These are phyloP conservation scores for Petrocephalus schoutedeni DNA, from an alignment of 2,797 vertebrate species.

Conservation along the genomic window DNA sequence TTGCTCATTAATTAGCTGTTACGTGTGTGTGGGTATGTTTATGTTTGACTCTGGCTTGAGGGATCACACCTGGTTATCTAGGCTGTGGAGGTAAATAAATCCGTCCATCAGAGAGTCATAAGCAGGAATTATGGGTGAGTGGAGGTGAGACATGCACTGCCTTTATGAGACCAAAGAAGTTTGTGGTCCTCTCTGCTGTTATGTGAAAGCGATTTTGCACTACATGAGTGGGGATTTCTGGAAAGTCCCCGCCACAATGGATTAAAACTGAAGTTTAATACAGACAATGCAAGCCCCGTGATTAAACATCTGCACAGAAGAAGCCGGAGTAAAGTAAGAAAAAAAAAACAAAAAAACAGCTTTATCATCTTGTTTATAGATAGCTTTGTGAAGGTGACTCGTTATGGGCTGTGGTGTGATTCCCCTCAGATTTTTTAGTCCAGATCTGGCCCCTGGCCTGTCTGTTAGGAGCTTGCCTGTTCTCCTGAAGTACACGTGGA, in stretches of 20 bases:
- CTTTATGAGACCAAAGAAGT: not conserved
- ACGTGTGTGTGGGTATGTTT: not conserved
- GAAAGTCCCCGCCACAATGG: not conserved
- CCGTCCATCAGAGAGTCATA: not conserved
- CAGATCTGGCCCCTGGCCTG: not conserved
- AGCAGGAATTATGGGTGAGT: not conserved
- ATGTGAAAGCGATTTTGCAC: not conserved
- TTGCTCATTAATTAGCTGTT: conserved; percentile 17
- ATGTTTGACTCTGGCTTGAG: not conserved
- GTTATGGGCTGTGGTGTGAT: not conserved
- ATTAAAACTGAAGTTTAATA: not conserved
- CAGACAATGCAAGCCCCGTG: not conserved
- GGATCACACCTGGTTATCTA: not conserved
- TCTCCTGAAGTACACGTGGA: not conserved
- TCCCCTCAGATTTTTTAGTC: not conserved
- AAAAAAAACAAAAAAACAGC: not conserved
- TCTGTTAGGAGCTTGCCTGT: not conserved
- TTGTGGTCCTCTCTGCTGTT: not conserved
- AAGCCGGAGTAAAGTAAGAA: not conserved
- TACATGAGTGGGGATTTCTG: not conserved
- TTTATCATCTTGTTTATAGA: not conserved
- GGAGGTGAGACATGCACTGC: not conserved
- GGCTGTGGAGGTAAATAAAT: not conserved
- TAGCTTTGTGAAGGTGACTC: not conserved
- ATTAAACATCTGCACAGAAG: not conserved